Percentiles rank a stretch among this genome's conserved stretches.
Evolutionary conservation across 2,888 invertebrate genomes (phyloP).

Genomic region (Acanthoscelides obtectus): DNA sequence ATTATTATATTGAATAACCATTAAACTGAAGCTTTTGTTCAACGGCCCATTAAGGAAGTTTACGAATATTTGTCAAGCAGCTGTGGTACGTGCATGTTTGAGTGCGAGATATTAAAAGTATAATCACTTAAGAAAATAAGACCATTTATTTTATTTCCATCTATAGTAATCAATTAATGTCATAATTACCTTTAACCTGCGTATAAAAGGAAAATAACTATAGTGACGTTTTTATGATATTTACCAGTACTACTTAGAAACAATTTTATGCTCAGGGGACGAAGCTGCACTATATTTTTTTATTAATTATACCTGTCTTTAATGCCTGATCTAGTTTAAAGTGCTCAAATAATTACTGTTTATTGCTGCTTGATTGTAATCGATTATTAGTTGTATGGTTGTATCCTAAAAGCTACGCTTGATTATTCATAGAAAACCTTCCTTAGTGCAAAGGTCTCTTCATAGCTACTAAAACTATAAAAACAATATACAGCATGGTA

Average conservation of each 20-base stretch:
- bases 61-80: too few relatives aligned
- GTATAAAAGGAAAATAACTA: constrained; percentile 23
- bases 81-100: too few relatives aligned
- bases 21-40: too few relatives aligned
- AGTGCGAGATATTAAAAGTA: constrained; percentile 1
- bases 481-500: too few relatives aligned
- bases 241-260: constrained; percentile 18
- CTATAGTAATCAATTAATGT: constrained; percentile 24
- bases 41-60: too few relatives aligned
- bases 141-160: constrained; percentile 4
- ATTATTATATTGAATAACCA: too few relatives aligned
- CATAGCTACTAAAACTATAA: not conserved
- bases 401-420: not conserved
- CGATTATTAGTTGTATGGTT: not conserved
- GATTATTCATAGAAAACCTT: not conserved
- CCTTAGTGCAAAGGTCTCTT: not conserved
- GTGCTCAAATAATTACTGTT: not conserved
- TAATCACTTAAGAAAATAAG: constrained; percentile 17
- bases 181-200: constrained; percentile 24
- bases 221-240: constrained; percentile 25
- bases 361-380: not conserved
- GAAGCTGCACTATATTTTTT: not conserved
- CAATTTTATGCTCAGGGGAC: constrained; percentile 16
- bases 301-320: not conserved
- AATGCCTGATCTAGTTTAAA: not conserved